Evolutionary conservation across 1,140 invertebrate species (phyloP).

Genomic region (Mya arenaria): DNA sequence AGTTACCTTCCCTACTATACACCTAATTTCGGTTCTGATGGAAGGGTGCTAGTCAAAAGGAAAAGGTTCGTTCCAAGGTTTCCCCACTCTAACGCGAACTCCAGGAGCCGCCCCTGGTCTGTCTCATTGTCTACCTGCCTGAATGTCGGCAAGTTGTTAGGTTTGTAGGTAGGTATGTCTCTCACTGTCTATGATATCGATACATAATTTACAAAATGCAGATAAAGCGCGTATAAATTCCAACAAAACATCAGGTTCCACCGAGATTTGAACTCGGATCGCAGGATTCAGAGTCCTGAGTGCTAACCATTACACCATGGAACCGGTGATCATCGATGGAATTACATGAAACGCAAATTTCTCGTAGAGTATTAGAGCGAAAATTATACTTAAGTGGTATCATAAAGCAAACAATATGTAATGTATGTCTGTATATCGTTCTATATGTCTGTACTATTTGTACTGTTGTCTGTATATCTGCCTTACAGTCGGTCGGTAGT

Average conservation of each 20-base stretch:
- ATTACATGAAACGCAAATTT: background rate
- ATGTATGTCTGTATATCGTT: background rate
- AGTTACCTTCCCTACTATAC: no score
- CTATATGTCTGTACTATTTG: background rate
- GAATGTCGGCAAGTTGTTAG: no score
- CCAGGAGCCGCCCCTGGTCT: no score
- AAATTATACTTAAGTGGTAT: background rate
- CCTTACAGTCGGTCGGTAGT: background rate
- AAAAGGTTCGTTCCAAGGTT: no score
- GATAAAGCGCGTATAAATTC: background rate
- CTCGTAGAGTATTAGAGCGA: background rate
- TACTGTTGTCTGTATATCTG: background rate
- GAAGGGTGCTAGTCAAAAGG: no score
- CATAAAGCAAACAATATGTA: background rate
- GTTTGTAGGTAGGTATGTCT: no score
- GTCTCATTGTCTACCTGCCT: no score
- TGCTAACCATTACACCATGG: slow-evolving; percentile 66
- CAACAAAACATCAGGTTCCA: slow-evolving; percentile 33
- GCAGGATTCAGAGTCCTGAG: slow-evolving; percentile 63
- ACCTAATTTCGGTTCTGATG: no score
- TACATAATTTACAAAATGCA: background rate
- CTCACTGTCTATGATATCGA: background rate
- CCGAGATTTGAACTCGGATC: slow-evolving; percentile 65
- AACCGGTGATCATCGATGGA: slow-evolving; percentile 24
- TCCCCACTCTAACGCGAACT: no score